Conservation (phyloP, 2,888 invertebrate genomes). For the Marronus borbonicus region DNA sequence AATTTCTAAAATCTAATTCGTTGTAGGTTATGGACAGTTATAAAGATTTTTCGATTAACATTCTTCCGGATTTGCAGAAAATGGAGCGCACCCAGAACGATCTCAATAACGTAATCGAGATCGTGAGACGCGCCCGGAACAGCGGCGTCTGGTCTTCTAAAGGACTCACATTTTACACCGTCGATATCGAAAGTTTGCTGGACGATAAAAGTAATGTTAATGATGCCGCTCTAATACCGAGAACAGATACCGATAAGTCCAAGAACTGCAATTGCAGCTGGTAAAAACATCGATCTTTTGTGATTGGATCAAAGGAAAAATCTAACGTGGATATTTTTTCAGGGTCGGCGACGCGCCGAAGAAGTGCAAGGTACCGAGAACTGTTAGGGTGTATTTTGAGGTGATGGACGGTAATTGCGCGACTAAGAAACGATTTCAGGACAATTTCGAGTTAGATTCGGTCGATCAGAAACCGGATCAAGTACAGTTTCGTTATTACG, state of each 20-base stretch:
- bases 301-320: not conserved
- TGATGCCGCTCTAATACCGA: not conserved
- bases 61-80: conserved; percentile 65
- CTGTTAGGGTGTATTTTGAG: conserved; percentile 47
- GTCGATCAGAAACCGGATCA: not conserved
- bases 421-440: conserved; percentile 38
- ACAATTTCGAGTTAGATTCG: conserved; percentile 46
- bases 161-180: conserved; percentile 69
- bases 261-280: conserved; percentile 18
- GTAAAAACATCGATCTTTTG: not conserved
- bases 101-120: conserved; percentile 69
- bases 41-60: conserved; percentile 62
- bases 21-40: conserved; percentile 67
- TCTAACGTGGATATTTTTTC: conserved; percentile 4
- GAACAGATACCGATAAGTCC: not conserved
- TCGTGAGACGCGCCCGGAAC: conserved; percentile 70
- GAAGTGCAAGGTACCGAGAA: conserved; percentile 48
- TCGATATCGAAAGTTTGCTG: conserved; percentile 65
- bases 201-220: too few species aligned
- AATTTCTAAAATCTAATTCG: conserved; percentile 39
- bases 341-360: conserved; percentile 16
- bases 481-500: conserved; percentile 8
- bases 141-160: conserved; percentile 68
- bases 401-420: conserved; percentile 38
- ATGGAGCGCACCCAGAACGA: conserved; percentile 66